Evolutionary conservation across 2,113 vertebrate genomes (phyloP).

Genomic region (Megaceryle maxima): DNA sequence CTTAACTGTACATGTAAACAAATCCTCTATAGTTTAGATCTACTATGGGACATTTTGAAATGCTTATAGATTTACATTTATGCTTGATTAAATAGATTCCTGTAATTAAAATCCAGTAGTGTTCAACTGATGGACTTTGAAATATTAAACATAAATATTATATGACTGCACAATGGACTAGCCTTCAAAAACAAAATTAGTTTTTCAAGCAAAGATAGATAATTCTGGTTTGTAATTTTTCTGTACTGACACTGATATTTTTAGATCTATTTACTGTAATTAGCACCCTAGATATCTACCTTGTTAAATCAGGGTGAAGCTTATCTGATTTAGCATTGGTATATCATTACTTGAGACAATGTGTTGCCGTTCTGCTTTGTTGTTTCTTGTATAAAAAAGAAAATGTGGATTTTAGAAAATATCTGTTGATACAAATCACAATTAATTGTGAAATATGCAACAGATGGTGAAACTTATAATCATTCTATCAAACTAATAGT

Average conservation of each 20-base stretch:
- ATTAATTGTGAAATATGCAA: slow-evolving; percentile 78
- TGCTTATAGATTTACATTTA: neutral
- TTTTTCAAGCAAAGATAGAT: neutral
- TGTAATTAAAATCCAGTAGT: neutral
- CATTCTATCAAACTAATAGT: slow-evolving; percentile 79
- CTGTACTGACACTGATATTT: neutral
- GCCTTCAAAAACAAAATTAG: neutral
- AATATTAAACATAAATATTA: neutral
- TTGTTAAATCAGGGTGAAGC: neutral
- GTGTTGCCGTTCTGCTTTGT: slow-evolving; percentile 18
- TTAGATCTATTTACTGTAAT: slow-evolving; percentile 18
- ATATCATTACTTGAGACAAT: neutral
- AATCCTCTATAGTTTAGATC: neutral
- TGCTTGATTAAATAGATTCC: neutral
- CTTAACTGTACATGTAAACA: neutral
- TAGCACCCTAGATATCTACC: neutral
- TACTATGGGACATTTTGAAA: neutral
- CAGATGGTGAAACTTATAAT: slow-evolving; percentile 80
- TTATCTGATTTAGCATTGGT: slow-evolving; percentile 1
- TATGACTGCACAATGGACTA: neutral
- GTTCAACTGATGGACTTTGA: neutral
- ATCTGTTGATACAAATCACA: slow-evolving; percentile 64
- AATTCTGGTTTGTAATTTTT: neutral
- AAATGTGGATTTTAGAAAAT: slow-evolving; percentile 59
- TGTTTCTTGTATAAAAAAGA: slow-evolving; percentile 23